Percentiles rank a stretch among this genome's conserved stretches.
Evolutionary conservation across 2,888 invertebrate genomes (phyloP).

Genomic region (Nineta flava): DNA sequence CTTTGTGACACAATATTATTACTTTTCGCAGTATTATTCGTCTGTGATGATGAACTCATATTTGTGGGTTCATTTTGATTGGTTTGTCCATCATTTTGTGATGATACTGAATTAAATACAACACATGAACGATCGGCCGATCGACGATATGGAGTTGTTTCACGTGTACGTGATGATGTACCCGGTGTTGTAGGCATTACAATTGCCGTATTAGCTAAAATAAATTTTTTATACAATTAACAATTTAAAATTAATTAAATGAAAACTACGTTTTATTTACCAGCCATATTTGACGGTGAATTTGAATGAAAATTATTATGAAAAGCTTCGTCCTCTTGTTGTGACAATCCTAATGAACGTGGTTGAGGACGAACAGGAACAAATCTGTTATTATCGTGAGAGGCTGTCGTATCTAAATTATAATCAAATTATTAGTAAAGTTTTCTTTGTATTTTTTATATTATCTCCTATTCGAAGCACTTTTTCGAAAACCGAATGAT

Average conservation of each 20-base stretch:
- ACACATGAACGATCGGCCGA: neutral
- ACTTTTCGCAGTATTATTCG: neutral
- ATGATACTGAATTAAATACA: neutral
- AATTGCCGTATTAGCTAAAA: slow-evolving; percentile 6
- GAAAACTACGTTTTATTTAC: neutral
- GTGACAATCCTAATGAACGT: slow-evolving; percentile 21
- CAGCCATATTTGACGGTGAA: slow-evolving; percentile 9
- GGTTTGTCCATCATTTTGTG: neutral
- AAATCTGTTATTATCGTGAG: slow-evolving; percentile 33
- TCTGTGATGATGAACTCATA: neutral
- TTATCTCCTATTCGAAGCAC: too few relatives aligned
- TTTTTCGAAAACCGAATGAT: too few relatives aligned
- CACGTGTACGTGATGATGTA: neutral
- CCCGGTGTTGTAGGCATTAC: slow-evolving; percentile 6
- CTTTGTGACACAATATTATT: neutral
- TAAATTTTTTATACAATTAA: neutral
- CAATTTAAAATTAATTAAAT: neutral
- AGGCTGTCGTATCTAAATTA: slow-evolving; percentile 29
- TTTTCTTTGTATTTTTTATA: too few relatives aligned
- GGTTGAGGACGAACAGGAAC: slow-evolving; percentile 36
- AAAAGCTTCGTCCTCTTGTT: slow-evolving; percentile 11
- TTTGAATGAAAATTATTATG: slow-evolving; percentile 10
- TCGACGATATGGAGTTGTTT: neutral
- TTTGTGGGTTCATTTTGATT: neutral
- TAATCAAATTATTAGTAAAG: neutral